These are phyloP conservation scores for Drosophila affinis DNA, from an alignment of 2,888 invertebrate genomes.

Conservation along the genomic window DNA sequence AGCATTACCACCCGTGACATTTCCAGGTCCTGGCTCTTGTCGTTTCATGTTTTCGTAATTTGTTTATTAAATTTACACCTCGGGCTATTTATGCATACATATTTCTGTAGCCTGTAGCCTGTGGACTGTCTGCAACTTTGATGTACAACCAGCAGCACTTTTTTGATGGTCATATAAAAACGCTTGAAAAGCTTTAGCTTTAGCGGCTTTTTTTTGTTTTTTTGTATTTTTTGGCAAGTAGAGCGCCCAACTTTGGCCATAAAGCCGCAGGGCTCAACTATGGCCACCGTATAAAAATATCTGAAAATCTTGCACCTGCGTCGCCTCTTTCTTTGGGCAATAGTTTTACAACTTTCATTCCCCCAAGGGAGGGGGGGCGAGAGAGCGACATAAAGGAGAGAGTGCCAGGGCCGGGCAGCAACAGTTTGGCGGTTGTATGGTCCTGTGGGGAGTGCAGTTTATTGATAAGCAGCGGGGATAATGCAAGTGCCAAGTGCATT, in stretches of 20 bases:
- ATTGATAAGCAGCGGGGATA: slow-evolving; percentile 57
- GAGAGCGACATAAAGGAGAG: neutral
- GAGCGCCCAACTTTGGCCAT: slow-evolving; percentile 59
- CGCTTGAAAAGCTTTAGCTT: slow-evolving; percentile 44
- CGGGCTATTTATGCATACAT: slow-evolving; percentile 59
- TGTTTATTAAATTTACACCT: slow-evolving; percentile 65
- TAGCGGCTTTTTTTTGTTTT: slow-evolving; percentile 29
- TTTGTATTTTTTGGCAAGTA: neutral
- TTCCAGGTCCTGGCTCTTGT: slow-evolving; percentile 16
- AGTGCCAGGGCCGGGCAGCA: slow-evolving; percentile 36
- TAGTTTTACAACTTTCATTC: slow-evolving; percentile 20
- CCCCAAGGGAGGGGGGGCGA: neutral
- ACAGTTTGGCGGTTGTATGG: slow-evolving; percentile 57
- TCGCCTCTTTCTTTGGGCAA: slow-evolving; percentile 4
- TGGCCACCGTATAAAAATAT: slow-evolving; percentile 14
- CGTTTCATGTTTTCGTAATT: slow-evolving; percentile 57
- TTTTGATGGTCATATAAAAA: slow-evolving; percentile 58
- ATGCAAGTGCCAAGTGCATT: slow-evolving; percentile 43
- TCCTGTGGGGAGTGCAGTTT: slow-evolving; percentile 28
- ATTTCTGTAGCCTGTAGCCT: slow-evolving; percentile 17
- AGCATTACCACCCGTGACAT: slow-evolving; percentile 36
- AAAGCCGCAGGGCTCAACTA: slow-evolving; percentile 46
- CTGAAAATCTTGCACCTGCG: slow-evolving; percentile 36
- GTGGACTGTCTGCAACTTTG: slow-evolving; percentile 36
- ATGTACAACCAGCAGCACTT: slow-evolving; percentile 42